These are phyloP conservation scores for Sympetrum striolatum DNA, from an alignment of 2,888 invertebrate species.

Conservation along the genomic window DNA sequence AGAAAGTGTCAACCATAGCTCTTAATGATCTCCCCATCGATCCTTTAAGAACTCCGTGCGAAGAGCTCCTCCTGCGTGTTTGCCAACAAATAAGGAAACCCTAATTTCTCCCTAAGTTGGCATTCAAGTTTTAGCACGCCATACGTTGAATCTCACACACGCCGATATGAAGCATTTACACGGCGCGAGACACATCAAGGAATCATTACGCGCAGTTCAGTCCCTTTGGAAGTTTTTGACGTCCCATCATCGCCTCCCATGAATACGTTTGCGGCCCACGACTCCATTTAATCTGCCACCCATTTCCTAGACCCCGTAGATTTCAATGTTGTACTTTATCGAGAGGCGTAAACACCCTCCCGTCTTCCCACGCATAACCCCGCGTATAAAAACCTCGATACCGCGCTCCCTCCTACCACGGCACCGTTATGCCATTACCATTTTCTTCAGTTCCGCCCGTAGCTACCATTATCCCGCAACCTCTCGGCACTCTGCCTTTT, in stretches of 20 bases:
- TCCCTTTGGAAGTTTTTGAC: background rate
- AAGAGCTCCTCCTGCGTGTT: too few relatives aligned
- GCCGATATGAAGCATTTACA: too few relatives aligned
- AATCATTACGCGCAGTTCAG: too few relatives aligned
- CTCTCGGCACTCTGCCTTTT: background rate
- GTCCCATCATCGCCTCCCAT: background rate
- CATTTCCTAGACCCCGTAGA: background rate
- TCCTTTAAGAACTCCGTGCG: too few relatives aligned
- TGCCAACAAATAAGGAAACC: too few relatives aligned
- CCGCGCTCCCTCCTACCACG: background rate
- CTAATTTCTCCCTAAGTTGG: too few relatives aligned
- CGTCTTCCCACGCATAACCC: background rate
- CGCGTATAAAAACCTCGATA: too few relatives aligned
- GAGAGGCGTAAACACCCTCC: background rate
- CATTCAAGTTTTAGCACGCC: too few relatives aligned
- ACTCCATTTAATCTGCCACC: background rate
- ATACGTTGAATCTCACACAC: too few relatives aligned
- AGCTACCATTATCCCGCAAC: slow-evolving; percentile 14
- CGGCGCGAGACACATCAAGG: too few relatives aligned
- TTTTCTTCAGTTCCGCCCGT: slow-evolving; percentile 22
- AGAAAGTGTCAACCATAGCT: too few relatives aligned
- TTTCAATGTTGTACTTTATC: slow-evolving; percentile 4
- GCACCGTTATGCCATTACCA: slow-evolving; percentile 14
- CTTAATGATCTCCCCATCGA: too few relatives aligned
- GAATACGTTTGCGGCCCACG: background rate